Evolutionary conservation across 2,888 invertebrate species (phyloP).

Genomic region (Malachius bipustulatus): DNA sequence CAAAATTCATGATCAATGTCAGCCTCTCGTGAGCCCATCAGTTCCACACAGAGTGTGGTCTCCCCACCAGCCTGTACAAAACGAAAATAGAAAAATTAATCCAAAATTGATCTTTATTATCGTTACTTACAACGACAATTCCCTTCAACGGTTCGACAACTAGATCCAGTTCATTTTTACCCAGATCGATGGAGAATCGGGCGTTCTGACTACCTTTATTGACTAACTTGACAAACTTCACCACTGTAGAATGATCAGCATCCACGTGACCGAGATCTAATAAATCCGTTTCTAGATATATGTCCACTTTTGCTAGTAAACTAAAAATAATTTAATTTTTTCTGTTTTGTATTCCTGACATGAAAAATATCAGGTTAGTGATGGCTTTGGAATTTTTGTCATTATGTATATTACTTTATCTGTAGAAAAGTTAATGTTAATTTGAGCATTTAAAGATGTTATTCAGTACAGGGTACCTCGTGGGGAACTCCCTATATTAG

Average conservation of each 20-base stretch:
- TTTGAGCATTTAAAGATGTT: too few relatives aligned
- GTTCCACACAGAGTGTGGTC: slow-evolving; percentile 28
- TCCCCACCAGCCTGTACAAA: slow-evolving; percentile 23
- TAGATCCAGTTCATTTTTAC: slow-evolving; percentile 33
- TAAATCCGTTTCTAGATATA: slow-evolving; percentile 27
- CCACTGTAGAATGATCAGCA: slow-evolving; percentile 31
- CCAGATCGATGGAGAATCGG: slow-evolving; percentile 36
- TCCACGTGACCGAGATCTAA: slow-evolving; percentile 38
- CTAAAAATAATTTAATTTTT: slow-evolving; percentile 15
- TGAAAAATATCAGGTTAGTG: too few relatives aligned
- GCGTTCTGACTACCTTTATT: slow-evolving; percentile 35
- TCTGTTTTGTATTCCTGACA: too few relatives aligned
- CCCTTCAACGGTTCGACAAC: slow-evolving; percentile 35
- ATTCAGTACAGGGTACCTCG: too few relatives aligned
- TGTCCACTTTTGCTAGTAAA: slow-evolving; percentile 22
- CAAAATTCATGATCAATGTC: slow-evolving; percentile 36
- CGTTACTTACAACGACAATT: slow-evolving; percentile 24
- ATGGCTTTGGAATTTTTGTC: too few relatives aligned
- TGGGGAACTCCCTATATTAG: too few relatives aligned
- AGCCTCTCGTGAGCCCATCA: slow-evolving; percentile 33
- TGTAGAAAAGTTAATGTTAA: too few relatives aligned
- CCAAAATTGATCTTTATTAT: too few relatives aligned
- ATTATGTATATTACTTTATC: too few relatives aligned
- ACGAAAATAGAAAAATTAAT: not conserved
- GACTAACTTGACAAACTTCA: slow-evolving; percentile 29